Conservation (phyloP, 64 coral and sea anemone genomes). For the Montipora foliosa region DNA sequence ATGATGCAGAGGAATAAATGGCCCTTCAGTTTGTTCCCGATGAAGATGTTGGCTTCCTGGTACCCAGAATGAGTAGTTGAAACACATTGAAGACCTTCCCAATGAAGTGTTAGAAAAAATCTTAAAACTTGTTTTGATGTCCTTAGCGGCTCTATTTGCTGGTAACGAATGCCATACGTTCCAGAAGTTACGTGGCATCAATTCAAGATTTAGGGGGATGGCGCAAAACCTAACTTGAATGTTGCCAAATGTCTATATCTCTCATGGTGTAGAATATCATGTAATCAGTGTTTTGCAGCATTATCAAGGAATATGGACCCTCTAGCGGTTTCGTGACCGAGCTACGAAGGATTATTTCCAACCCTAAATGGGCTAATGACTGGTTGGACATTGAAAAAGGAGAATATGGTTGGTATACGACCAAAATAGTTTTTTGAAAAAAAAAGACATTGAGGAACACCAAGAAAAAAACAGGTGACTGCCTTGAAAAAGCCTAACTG, state of each 20-base stretch:
- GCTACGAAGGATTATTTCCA: no score
- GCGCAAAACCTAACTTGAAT: conserved; percentile 14
- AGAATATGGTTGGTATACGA: no score
- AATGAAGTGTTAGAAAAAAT: conserved; percentile 31
- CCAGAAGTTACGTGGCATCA: neutral
- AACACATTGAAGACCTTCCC: neutral
- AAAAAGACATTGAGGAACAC: no score
- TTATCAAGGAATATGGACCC: no score
- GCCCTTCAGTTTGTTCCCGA: neutral
- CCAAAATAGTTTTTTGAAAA: no score
- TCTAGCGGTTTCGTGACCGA: no score
- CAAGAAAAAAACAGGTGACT: no score
- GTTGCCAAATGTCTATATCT: conserved; percentile 5
- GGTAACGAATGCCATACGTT: neutral
- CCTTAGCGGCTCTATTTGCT: conserved; percentile 4
- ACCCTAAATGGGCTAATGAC: no score
- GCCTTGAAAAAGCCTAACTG: no score
- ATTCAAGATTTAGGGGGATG: neutral
- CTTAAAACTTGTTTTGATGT: neutral
- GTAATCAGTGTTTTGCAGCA: no score
- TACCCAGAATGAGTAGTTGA: neutral
- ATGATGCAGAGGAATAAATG: no score
- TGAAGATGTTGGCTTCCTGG: neutral
- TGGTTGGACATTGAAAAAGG: no score
- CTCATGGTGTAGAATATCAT: neutral